Base-by-base conservation (phyloP, 2,888 invertebrate species). In the Dromius quadrimaculatus region DNA sequence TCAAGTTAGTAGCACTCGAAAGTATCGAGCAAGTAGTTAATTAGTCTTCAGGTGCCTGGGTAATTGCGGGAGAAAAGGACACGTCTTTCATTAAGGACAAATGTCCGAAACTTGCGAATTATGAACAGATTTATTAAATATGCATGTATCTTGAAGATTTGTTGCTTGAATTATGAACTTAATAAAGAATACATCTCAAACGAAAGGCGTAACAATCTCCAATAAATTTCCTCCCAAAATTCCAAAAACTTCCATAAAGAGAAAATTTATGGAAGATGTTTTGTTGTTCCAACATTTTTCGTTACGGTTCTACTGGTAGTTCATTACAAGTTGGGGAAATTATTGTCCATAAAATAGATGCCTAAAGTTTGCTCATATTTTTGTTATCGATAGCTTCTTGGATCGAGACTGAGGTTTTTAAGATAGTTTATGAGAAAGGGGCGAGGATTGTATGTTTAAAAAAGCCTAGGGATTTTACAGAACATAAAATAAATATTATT, bases 61-160 rank as follows among this genome's bases (percentile, higher is more conserved):
- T 62, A 43, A 47, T 65, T 50, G 47, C 65, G n/a, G 20, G 47
- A 19, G 8, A 50, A 36, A 2, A 47, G 50, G 36, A 50, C 65
- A 47, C 65, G 50, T 54, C 50, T 19, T 65, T 65, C 50, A 65
- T 65, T 65, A 65, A 22, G 43, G 68, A 34, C 68, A 65, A 50
- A 47, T 65, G 64, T 50, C 65, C 45, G 68, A 59, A 66, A 66
- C 66, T 66, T 43, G 34, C 54, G 68, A 59, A 68, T 68, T 68
- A 59, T 68, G 59, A 68, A n/a, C 34, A 68, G 59, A 68, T 68
- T 59, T 68, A 68, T 68, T 59, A 68, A 68, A 28, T n/a, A n/a
- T n/a, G n/a, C n/a, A n/a, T n/a, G n/a, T n/a, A n/a, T n/a, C n/a
- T n/a, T n/a, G n/a, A n/a, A n/a, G n/a, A n/a, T 19, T 43, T 68